phyloP scores from a whole-genome alignment of 2,797 vertebrate genomes.

The Pogoniulus pusillus region DNA sequence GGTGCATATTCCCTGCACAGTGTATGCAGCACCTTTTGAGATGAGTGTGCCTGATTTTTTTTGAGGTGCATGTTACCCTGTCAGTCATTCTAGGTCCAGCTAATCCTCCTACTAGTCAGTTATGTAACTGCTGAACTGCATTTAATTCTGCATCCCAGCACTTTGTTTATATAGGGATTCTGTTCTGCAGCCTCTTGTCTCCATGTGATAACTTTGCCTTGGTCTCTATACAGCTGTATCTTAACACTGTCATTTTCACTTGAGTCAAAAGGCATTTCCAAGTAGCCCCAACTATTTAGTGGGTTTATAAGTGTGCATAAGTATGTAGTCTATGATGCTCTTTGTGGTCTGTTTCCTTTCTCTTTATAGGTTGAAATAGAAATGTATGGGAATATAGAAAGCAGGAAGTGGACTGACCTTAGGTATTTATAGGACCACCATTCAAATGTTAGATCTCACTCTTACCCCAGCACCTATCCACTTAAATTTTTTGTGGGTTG shows the following conservation, averaged over 20 bases:
- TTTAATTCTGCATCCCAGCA: not conserved
- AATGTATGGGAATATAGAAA: not conserved
- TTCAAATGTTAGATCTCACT: not conserved
- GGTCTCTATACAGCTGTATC: not conserved
- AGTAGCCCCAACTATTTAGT: not conserved
- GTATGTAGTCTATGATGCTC: not conserved
- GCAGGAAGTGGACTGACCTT: not conserved
- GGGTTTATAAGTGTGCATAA: not conserved
- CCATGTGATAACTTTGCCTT: not conserved
- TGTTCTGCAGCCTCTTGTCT: not conserved
- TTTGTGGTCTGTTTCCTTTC: not conserved
- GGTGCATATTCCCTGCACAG: not conserved
- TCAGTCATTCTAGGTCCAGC: not conserved
- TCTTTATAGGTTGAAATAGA: not conserved
- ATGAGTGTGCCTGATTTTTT: not conserved
- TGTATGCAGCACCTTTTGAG: not conserved
- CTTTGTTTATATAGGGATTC: not conserved
- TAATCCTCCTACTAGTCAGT: constrained; percentile 17
- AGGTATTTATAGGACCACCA: not conserved
- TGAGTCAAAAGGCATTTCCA: not conserved
- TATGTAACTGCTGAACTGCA: not conserved
- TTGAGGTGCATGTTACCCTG: fast-evolving
- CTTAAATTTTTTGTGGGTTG: not conserved
- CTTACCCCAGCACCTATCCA: not conserved
- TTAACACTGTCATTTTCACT: not conserved